Conservation (phyloP, 1,140 invertebrate species). For the Pinna nobilis region DNA sequence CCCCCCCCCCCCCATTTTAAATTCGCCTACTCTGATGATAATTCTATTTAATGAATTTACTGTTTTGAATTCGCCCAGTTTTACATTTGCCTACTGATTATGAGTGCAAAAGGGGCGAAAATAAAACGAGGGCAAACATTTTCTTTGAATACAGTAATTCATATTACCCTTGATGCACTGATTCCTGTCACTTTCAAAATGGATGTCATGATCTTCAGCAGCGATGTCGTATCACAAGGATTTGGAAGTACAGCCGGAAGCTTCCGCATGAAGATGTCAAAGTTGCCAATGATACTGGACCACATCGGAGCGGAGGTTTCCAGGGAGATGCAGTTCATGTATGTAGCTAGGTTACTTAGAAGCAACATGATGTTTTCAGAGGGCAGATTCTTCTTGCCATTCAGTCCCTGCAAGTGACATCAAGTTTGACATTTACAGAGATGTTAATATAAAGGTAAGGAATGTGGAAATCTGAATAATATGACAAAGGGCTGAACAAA, state of each 20-base stretch:
- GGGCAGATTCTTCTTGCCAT: slow-evolving; percentile 90
- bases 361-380: slow-evolving; percentile 80
- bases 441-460: slow-evolving; percentile 91
- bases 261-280: slow-evolving; percentile 90
- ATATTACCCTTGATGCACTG: slow-evolving; percentile 84
- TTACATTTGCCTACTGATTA: too few species aligned
- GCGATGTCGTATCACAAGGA: slow-evolving; percentile 82
- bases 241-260: slow-evolving; percentile 84
- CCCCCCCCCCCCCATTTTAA: too few species aligned
- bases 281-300: slow-evolving; percentile 86
- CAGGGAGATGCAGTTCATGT: slow-evolving; percentile 92
- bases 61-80: too few species aligned
- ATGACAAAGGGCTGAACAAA: slow-evolving; percentile 92
- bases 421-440: slow-evolving; percentile 84
- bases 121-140: too few species aligned
- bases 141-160: too few species aligned
- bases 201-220: slow-evolving; percentile 90
- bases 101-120: too few species aligned
- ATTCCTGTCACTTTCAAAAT: slow-evolving; percentile 90
- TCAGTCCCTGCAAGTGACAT: slow-evolving; percentile 80
- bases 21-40: too few species aligned
- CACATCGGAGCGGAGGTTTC: slow-evolving; percentile 87
- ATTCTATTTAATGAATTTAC: too few species aligned
- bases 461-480: slow-evolving; percentile 98
- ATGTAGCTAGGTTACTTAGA: slow-evolving; percentile 92